Base-by-base conservation (phyloP, 2,888 invertebrate species). In the Congeria kusceri region DNA sequence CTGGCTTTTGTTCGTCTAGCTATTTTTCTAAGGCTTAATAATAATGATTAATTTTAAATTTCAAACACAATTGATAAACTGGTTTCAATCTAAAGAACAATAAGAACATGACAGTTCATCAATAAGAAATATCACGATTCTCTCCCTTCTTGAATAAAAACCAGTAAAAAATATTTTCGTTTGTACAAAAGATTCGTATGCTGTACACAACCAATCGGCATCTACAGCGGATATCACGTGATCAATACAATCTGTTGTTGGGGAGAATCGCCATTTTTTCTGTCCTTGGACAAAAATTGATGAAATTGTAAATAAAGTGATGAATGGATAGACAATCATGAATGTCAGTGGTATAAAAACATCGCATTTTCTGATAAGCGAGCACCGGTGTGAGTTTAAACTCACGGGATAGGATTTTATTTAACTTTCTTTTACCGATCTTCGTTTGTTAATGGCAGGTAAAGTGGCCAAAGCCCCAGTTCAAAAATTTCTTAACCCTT, bases 181-280 rank as follows among this genome's bases (percentile, higher is more conserved):
- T 65, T 29, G 20, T 49, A 20, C 1, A 4, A n/a, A 11, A 4
- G 27, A 47, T 65, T 49, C 53, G 27, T 29, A 47, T 61, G 59
- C 61, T 68, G 29, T 18, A 39, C 13, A 56, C 32, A 47, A 71
- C 83, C 83, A 58, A 74, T 80, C 62, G 83, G 83, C 80, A 83
- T 77, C 83, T 73, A 80, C 69, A 66, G 39, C 39, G 39, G 58
- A 66, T 57, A 85, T 89, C 91, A 91, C 91, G 91, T 91, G 91
- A 91, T 89, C 86, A 88, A 89, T 88, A 90, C 90, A 89, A 86
- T 86, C 84, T 89, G 90, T 90, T 91, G 91, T 90, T 89, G 89
- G 88, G 89, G 89, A 87, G 90, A 90, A 84, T 85, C 90, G 90
- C 90, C 90, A 90, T 91, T 77, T 89, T 88, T 82, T 71, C 80